Conservation (phyloP, 2,888 invertebrate genomes). For the Andrena bicolor region DNA sequence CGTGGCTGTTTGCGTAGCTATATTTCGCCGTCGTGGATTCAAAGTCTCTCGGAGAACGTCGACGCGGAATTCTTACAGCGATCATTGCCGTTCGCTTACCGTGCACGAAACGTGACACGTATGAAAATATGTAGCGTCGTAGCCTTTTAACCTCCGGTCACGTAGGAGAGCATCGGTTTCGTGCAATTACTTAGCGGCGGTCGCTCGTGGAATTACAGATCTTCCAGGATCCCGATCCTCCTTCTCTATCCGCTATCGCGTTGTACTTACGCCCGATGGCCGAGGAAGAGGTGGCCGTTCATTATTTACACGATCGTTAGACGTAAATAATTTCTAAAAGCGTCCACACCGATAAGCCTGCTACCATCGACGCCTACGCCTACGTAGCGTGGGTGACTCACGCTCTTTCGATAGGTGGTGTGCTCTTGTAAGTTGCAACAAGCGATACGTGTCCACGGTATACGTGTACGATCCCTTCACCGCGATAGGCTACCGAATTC, state of each 20-base stretch:
- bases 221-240: neutral
- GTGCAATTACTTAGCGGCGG: conserved; percentile 28
- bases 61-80: conserved; percentile 16
- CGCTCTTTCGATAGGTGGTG: conserved; percentile 24
- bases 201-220: conserved; percentile 12
- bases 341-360: conserved; percentile 40
- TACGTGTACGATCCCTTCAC: neutral
- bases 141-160: neutral
- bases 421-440: conserved; percentile 18
- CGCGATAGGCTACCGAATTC: neutral
- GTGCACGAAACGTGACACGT: conserved; percentile 35
- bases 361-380: conserved; percentile 57
- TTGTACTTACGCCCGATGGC: neutral
- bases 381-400: conserved; percentile 54
- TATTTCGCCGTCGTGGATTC: neutral
- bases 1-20: neutral
- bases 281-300: conserved; percentile 25
- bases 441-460: neutral
- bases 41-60: conserved; percentile 1
- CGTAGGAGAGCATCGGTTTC: conserved; percentile 19
- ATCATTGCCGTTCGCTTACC: conserved; percentile 32
- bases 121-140: conserved; percentile 18
- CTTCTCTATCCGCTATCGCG: neutral
- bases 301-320: conserved; percentile 53
- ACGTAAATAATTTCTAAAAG: conserved; percentile 63